Conservation (phyloP, 2,888 invertebrate species). For the Cataglyphis albicans region DNA sequence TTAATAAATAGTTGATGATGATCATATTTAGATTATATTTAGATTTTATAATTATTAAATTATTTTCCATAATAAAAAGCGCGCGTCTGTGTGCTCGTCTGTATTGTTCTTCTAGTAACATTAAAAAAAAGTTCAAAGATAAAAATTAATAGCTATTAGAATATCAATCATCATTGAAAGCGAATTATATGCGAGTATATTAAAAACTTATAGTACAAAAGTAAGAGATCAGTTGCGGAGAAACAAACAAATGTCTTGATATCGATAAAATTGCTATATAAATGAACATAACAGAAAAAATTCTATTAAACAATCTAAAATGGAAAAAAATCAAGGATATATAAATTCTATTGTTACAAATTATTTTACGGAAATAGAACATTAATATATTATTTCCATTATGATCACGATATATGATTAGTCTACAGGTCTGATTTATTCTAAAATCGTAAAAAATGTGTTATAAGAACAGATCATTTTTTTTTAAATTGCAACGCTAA, state of each 20-base stretch:
- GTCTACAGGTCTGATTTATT: neutral
- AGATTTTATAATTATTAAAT: too few relatives aligned
- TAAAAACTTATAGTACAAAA: slow-evolving; percentile 33
- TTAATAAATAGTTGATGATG: too few relatives aligned
- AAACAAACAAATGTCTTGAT: slow-evolving; percentile 29
- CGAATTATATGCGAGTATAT: neutral
- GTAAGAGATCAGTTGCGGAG: slow-evolving; percentile 28
- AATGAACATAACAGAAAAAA: slow-evolving; percentile 17
- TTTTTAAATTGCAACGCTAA: neutral
- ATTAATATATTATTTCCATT: neutral
- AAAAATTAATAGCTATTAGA: neutral
- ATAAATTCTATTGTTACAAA: neutral
- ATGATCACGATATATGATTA: neutral
- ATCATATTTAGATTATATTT: too few relatives aligned
- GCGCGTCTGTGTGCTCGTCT: too few relatives aligned
- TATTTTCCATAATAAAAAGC: too few relatives aligned
- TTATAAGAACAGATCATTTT: neutral
- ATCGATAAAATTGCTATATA: slow-evolving; percentile 12
- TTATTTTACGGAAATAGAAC: neutral
- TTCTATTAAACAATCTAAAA: neutral
- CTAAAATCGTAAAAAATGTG: neutral
- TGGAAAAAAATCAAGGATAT: neutral
- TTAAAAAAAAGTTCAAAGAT: neutral
- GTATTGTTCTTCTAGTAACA: too few relatives aligned
- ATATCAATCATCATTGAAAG: neutral